Evolutionary conservation across 1,140 invertebrate genomes (phyloP), one percentile per base, ranked within the genome.

Genomic region (Vollenhovia emeryi): DNA sequence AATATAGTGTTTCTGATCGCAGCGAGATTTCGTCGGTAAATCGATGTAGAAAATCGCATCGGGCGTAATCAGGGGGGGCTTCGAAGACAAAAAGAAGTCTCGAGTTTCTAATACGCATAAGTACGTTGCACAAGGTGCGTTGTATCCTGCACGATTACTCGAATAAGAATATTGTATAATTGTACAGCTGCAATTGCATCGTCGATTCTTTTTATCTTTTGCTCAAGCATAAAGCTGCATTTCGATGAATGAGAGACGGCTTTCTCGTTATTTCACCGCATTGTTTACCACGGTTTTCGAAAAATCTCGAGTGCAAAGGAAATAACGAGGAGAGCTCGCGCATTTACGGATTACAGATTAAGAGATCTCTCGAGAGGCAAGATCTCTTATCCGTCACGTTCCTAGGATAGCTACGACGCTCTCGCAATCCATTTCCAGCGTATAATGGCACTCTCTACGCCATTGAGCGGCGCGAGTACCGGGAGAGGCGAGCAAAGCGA

Each of bases 371-470:
- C 15, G 9, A 18, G 24, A n/a, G 15, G 3, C 18, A 6, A n/a
- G 45, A 50, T 50, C 45, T 50, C 45, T 50, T 50, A 60, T 45
- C 40, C 45, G 24, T n/a, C 73, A 30, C 9, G 73, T 60, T n/a
- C 15, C 18, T 43, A 33, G 40, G 57, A 57, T 52, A 66, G 15
- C 24, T 24, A 9, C n/a, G 8, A 66, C 48, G 45, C 15, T 52
- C 24, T 27, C 27, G 43, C 8, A 57, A 57, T 57, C 59, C 40
- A 43, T 50, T 21, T 33, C 45, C 15, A 73, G 33, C 36, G 21
- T n/a, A n/a, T n/a, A n/a, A n/a, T 62, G 36, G 48, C 45, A 43
- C 15, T 24, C n/a, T 57, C 40, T 57, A 80, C 83, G 83, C 75
- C 74, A 76, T 75, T 69, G 82, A 69, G 8, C 27, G 33, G 3